A percentile compares a stretch with the other conserved stretches of the same genome.
phyloP scores from a whole-genome alignment of 2,888 invertebrate species.

The Platycheirus rosarum region DNA sequence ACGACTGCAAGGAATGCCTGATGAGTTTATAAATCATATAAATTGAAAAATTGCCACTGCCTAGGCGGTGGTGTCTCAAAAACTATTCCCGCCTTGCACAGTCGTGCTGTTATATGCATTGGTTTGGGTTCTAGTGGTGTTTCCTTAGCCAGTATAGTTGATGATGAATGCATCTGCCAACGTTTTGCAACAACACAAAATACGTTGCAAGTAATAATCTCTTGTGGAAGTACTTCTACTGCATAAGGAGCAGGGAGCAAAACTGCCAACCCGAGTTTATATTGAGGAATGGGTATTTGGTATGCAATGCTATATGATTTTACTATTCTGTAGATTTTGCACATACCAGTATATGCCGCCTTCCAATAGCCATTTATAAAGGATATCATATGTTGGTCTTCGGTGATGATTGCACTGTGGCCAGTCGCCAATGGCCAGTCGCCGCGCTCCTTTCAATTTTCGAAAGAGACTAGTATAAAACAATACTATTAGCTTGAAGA shows the following conservation, averaged over 20 bases:
- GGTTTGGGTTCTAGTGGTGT: neutral
- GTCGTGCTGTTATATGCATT: constrained; percentile 19
- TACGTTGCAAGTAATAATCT: constrained; percentile 70
- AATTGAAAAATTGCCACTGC: constrained; percentile 66
- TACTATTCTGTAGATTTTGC: neutral
- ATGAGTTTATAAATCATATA: constrained; percentile 73
- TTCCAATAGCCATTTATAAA: constrained; percentile 35
- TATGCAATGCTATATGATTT: neutral
- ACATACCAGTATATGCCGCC: neutral
- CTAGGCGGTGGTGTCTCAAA: constrained; percentile 40
- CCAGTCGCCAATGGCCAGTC: constrained; percentile 47
- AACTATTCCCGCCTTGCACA: constrained; percentile 43
- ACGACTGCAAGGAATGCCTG: constrained; percentile 65
- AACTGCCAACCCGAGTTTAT: neutral
- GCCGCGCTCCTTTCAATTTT: constrained; percentile 70
- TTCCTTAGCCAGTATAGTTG: constrained; percentile 33
- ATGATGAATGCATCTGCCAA: constrained; percentile 72
- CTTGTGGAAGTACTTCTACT: constrained; percentile 31
- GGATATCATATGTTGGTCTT: constrained; percentile 62
- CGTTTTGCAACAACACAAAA: constrained; percentile 70
- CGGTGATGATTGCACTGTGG: constrained; percentile 71
- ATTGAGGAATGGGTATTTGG: neutral
- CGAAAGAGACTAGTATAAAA: constrained; percentile 64
- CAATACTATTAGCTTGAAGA: constrained; percentile 61
- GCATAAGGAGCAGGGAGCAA: neutral